Evolutionary conservation across 2,113 vertebrate species (phyloP).

Genomic region (Datnioides undecimradiatus): DNA sequence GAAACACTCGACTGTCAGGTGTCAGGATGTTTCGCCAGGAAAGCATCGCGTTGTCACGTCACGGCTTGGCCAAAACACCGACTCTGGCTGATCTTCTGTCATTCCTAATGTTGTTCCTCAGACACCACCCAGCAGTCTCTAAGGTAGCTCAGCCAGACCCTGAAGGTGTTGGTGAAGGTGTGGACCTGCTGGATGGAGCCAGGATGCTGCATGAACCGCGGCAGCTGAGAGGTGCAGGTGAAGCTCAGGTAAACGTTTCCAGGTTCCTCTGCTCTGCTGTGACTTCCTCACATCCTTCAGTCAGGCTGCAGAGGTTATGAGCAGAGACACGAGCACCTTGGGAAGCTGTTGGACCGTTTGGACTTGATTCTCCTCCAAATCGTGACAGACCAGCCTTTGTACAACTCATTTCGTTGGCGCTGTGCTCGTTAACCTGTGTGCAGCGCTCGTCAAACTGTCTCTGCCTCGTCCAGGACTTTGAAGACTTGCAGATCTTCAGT

Average conservation of each 20-base stretch:
- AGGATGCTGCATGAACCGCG: neutral
- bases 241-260: neutral
- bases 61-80: neutral
- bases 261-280: too few species aligned
- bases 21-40: too few species aligned
- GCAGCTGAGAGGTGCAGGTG: neutral
- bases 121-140: neutral
- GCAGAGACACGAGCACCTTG: neutral
- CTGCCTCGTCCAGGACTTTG: neutral
- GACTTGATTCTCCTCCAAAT: conserved; percentile 30
- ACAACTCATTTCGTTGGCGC: conserved; percentile 33
- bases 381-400: neutral
- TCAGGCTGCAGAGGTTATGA: neutral
- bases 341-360: conserved; percentile 12
- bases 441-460: conserved; percentile 2
- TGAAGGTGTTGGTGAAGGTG: too few species aligned
- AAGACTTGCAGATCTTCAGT: conserved; percentile 6
- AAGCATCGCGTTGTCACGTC: too few species aligned
- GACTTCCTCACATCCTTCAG: neutral
- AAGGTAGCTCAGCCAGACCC: neutral
- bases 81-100: neutral
- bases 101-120: neutral
- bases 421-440: neutral
- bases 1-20: neutral
- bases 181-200: neutral